These are phyloP conservation scores for Drosophila jambulina DNA, from an alignment of 1,140 invertebrate genomes.

Conservation along the genomic window DNA sequence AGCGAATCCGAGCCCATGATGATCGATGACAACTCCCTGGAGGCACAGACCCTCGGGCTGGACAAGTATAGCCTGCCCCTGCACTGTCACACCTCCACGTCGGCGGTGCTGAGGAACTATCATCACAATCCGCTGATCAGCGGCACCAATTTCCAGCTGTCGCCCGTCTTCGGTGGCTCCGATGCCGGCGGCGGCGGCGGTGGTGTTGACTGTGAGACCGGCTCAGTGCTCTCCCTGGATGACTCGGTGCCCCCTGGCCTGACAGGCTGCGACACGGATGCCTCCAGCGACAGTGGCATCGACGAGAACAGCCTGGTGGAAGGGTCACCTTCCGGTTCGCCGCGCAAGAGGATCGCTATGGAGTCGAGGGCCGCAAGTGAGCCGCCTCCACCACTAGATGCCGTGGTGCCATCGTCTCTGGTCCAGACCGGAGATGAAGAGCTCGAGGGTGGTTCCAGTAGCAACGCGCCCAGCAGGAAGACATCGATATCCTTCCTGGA, in stretches of 20 bases:
- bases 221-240: slow-evolving; percentile 60
- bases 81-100: slow-evolving; percentile 63
- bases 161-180: slow-evolving; percentile 59
- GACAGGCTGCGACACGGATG: slow-evolving; percentile 68
- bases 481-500: slow-evolving; percentile 74
- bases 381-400: slow-evolving; percentile 21
- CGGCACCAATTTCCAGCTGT: slow-evolving; percentile 72
- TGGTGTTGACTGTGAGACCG: slow-evolving; percentile 30
- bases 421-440: slow-evolving; percentile 1
- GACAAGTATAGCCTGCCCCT: slow-evolving; percentile 52
- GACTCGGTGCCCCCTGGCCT: slow-evolving; percentile 74
- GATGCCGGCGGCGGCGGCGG: slow-evolving; percentile 19
- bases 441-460: slow-evolving; percentile 7
- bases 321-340: slow-evolving; percentile 21
- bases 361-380: slow-evolving; percentile 2
- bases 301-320: slow-evolving; percentile 67
- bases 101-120: slow-evolving; percentile 68
- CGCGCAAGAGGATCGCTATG: slow-evolving; percentile 27
- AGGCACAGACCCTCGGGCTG: slow-evolving; percentile 6
- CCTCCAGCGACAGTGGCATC: slow-evolving; percentile 77
- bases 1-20: slow-evolving; percentile 48
- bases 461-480: slow-evolving; percentile 58
- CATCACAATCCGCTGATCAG: slow-evolving; percentile 80
- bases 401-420: slow-evolving; percentile 14
- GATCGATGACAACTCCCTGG: slow-evolving; percentile 64